Evolutionary conservation across 2,888 invertebrate genomes (phyloP), one percentile per base, ranked within the genome.

Genomic region (Eremobia ochroleuca): DNA sequence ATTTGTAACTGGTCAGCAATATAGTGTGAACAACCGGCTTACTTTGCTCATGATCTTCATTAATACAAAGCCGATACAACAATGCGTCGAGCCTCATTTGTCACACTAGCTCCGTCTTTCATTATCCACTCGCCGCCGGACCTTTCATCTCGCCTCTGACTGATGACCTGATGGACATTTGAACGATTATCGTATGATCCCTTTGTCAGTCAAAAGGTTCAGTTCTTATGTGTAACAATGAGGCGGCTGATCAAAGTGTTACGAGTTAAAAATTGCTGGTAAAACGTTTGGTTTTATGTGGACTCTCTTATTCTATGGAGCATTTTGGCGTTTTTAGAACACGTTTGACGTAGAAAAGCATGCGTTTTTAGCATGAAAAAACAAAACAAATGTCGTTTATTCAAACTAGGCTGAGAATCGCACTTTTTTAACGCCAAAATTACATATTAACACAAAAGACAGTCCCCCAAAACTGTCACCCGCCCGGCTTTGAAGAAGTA

Each of bases 91-190:
- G 82, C 64, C 90, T 93, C 94, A 95, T 95, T 95, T 95, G 95
- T 95, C 95, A 94, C 92, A 86, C 83, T 82, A 69, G 79, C 79
- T 87, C 83, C 77, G 87, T 88, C 91, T 90, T 92, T 91, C 90
- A 88, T 89, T 88, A 87, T 82, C 88, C 81, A 79, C 85, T 82
- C 82, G 81, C 80, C 90, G 93, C 91, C 85, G 87, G 85, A 87
- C 92, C 92, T 95, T 95, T 95, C 95, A 95, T 95, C 93, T 94
- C 90, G 85, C 73, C 90, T 87, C 93, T 96, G 96, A 96, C 93
- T 95, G 96, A 96, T 96, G 96, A 94, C 93, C 94, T 92, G 94
- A 94, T 92, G 95, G 94, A 94, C 95, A 93, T 90, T 91, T 89
- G 93, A 94, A 93, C 93, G 94, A 96, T 95, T 94, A 95, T 94